Base-by-base conservation (phyloP, 2,888 invertebrate species). In the Agonopterix heracliana region DNA sequence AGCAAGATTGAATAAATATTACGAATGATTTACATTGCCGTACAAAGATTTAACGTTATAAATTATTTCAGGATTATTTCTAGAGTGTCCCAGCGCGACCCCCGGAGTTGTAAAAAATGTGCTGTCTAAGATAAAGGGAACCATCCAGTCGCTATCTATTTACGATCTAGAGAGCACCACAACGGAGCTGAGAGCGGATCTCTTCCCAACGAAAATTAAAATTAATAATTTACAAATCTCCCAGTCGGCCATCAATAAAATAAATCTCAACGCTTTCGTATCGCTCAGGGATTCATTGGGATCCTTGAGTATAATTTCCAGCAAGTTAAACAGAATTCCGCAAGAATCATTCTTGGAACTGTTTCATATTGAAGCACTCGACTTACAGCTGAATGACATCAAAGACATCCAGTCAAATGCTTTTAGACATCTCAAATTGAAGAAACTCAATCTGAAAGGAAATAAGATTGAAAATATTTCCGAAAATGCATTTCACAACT, bases 61-160 rank as follows among this genome's bases (percentile, higher is more conserved):
- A 26, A 38, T 38, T 61, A 53, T 89, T 83, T 56, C 86, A 92
- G 92, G 96, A 53, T 90, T 97, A 56, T 96, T 95, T 86, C 90
- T 97, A 69, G 96, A 97, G 81, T 97, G 96, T 77, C 95, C 96
- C 41, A 94, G 94, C 47, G 95, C 95, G 43, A 94, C 94, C 48
- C 92, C 94, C 43, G 89, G 90, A 55, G 93, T 94, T 45, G 90
- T 96, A 60, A 92, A 92, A 74, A 90, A 90, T 62, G 93, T 95
- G 41, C 85, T 96, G 63, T 90, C 93, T 63, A 91, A 92, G 72
- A 91, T 93, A 69, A 90, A 90, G 62, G 89, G 90, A 74, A 89
- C 89, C 67, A 91, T 97, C 64, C 96, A 96, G 77, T 96, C 96
- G 45, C 89, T 97, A 70, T 96, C 94, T 69, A 93, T 97, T 68